Evolutionary conservation across 2,113 vertebrate species (phyloP), one percentile per base, ranked within the genome.

Genomic region (Dicaeum eximium): DNA sequence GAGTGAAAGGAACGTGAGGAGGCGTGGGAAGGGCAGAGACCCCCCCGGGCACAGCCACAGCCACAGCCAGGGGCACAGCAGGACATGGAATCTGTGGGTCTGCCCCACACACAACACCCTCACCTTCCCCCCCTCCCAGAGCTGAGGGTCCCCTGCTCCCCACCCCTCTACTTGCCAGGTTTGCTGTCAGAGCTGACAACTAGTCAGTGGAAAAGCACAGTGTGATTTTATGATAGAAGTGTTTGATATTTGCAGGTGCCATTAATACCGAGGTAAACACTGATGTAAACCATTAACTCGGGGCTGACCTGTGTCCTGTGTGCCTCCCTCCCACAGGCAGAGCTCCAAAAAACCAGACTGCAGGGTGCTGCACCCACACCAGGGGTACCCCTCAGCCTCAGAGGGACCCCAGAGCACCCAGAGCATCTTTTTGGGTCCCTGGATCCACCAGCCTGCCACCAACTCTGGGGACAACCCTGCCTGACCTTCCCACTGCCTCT

Each of bases 241-340:
- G 92, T 67, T 18, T 70, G 91, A 44, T 90, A 54, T 37, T 56
- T 9, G 9, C 70, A 38, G 87, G 81, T 20, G 17, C 25, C 58
- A 87, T 93, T 89, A 87, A 87, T 11, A 30, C 30, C 4, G 3
- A 45, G 72, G 79, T 7, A 91, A 95, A 86, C 61, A 65, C 58
- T 9, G 24, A 12, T 7, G 86, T 94, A 40, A 95, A 95, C 80
- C 91, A 96, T 97, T 96, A 97, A 97, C 95, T 90, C 77, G 2
- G 73, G 25, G 1, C 92, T 70, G 87, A 86, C 93, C 93, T 91
- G 2, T 10, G 81, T 38, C 86, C 96, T 88, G 15, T 83, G 92
- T 31, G 15, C 85, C 30, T 64, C 73, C 51, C 53, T 78, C 50
- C 65, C 15, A 20, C 81, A 31, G 42, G 37, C 51, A 53, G 60